Evolutionary conservation across 2,888 invertebrate genomes (phyloP), one percentile per base, ranked within the genome.

Genomic region (Hemicrepidius hirtus): DNA sequence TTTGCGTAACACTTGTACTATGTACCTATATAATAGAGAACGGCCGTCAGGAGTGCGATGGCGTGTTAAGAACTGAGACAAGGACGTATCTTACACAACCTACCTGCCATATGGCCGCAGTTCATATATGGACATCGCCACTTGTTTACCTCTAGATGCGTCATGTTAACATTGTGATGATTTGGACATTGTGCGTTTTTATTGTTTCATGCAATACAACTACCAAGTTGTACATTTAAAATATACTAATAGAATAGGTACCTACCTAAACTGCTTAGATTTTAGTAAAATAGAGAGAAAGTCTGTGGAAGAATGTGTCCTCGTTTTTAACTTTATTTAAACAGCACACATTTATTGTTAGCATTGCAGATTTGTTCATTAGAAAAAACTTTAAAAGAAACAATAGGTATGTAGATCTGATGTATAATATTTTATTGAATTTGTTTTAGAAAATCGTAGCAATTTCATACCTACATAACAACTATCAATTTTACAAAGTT

Each of bases 41-140:
- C 59, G 59, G 40, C 59, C 16, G 57, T 16, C 37, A 62, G 28
- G 53, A 67, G 67, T 72, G 62, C 68, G 46, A 68, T 68, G 57
- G 53, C 41, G 71, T 64, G 59, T 69, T 68, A 71, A 67, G 73
- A 77, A 77, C 69, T 75, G 53, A 75, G 77, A 76, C 77, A 77
- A 77, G 77, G 77, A 66, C 75, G 74, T 69, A 60, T 63, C 68
- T 68, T 68, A 66, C 73, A 65, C 71, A 76, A 76, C 62, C 46
- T 62, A 71, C 70, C 73, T 73, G 69, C 76, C 76, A 76, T 76
- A 76, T 74, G 76, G 74, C 60, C 53, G 66, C 41, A 28, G 46
- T 55, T 67, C 70, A 32, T 65, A 72, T 69, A 72, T 59, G 69
- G 68, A 44, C 69, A 69, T 49, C 44, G 53, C 60, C 41, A 60